Evolutionary conservation across 2,797 vertebrate genomes (phyloP), one percentile per base, ranked within the genome.

Genomic region (Phataginus tetradactyla): DNA sequence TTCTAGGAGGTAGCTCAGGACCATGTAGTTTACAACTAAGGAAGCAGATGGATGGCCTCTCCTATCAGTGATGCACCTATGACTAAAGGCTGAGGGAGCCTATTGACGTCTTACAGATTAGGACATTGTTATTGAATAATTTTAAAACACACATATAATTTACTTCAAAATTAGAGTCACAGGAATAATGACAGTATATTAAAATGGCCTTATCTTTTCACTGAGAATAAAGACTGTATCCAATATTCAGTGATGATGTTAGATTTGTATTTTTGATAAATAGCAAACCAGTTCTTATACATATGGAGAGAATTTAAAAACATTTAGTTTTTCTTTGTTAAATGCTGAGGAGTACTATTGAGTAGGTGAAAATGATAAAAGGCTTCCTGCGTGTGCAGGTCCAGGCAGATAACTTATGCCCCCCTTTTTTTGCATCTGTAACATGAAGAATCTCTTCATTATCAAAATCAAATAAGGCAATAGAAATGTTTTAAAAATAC

Each of bases 141-240:
- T 95, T 83, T 68, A 49, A 95, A 91, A 86, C 4, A 84, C 6
- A 95, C 68, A 92, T 37, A 74, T 32, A 72, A 94, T 63, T 83
- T 79, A 78, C 64, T 91, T 55, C 53, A 87, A 83, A 81, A 18
- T 92, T 68, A 88, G 63, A 63, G 14, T 79, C 61, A 96, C 3
- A 51, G 39, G 34, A 84, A 20, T 92, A 81, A 94, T n/a, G 42
- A 45, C 3, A 72, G 5, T 34, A 18, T 55, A 20, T 34, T 90
- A 78, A 71, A 81, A 18, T 66, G 34, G 42, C 13, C 32, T 77
- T 91, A 49, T 45, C 7, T 92, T 91, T 93, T 91, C 45, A 87
- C 63, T n/a, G 53, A 85, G 34, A 96, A 63, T 71, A 78, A 85
- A 90, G 61, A 37, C 4, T 83, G 12, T 53, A 78, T 39, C 34